A percentile compares a stretch with the other conserved stretches of the same genome.
phyloP scores from a whole-genome alignment of 2,888 invertebrate species.

The Ophraella communa region DNA sequence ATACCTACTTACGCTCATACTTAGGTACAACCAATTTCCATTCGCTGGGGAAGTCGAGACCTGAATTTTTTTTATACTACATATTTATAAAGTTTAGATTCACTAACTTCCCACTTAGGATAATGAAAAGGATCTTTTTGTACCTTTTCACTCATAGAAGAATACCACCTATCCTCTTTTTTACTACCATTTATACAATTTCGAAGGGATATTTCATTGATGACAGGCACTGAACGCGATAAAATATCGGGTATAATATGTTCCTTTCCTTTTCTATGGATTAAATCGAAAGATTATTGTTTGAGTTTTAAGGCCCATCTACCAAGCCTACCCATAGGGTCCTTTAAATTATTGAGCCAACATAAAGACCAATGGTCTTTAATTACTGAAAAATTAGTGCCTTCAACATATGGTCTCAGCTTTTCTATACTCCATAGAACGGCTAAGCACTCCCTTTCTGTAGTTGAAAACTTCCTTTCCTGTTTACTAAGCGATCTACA shows the following conservation, averaged over 20 bases:
- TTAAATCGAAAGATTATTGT: constrained; percentile 25
- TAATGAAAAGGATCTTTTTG: constrained; percentile 23
- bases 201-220: not conserved
- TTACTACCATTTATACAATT: not conserved
- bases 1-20: constrained; percentile 13
- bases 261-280: constrained; percentile 30
- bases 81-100: constrained; percentile 32
- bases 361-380: constrained; percentile 36
- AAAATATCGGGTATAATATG: constrained; percentile 34
- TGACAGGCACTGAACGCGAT: constrained; percentile 25
- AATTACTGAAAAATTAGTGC: constrained; percentile 31
- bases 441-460: too few species aligned
- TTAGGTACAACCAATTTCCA: constrained; percentile 37
- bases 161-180: constrained; percentile 31
- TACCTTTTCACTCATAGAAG: constrained; percentile 25
- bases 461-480: too few species aligned
- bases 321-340: constrained; percentile 33
- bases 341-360: constrained; percentile 37
- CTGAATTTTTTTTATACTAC: constrained; percentile 18
- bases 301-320: constrained; percentile 36
- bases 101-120: constrained; percentile 32
- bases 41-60: constrained; percentile 14
- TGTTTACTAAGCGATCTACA: too few species aligned
- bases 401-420: constrained; percentile 28
- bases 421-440: too few species aligned